Base-by-base conservation (phyloP, 35 echinoderm and acorn worm genomes). In the Heliocidaris tuberculata region DNA sequence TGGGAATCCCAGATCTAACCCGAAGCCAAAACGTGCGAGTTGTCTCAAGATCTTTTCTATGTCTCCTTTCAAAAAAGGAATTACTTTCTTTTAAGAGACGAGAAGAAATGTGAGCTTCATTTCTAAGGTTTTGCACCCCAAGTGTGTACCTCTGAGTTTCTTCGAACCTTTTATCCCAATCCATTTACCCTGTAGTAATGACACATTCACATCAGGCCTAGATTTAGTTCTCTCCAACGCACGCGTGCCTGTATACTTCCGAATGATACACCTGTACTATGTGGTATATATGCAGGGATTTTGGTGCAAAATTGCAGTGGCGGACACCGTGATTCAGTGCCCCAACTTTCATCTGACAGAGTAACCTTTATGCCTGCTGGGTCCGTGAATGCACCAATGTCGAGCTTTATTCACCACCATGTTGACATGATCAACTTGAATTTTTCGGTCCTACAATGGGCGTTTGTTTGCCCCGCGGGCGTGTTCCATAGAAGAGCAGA, bases 401-500 rank as follows among this genome's bases (percentile, higher is more conserved):
- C 65, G 65, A n/a, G 65, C 65, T 78, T 78, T n/a, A 78, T 78
- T 78, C 65, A 78, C 65, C 65, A 6, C 6, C 65, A 78, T 78
- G 65, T 78, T 78, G 65, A 78, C 65, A 78, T 78, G 65, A 78
- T 78, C 19, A 78, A 78, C 65, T 78, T 19, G 65, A 78, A n/a
- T 78, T 78, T 78, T 78, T 24, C 21, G 21, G 2, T 19, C 65
- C 65, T 78, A 78, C 65, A 78, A 78, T 78, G 65, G 35, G 65
- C 65, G 65, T 78, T 78, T 78, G 27, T 78, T 78, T 78, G 65
- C 65, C 65, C 17, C 65, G 65, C 65, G 65, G 65, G 65, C 65
- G 65, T 78, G 65, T 78, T n/a, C 65, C 65, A 78, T n/a, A 27
- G 4, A 78, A 21, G 65, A 78, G 65, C 27, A n/a, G 65, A 24